A percentile compares a stretch with the other conserved stretches of the same genome.
These are phyloP conservation scores for Pissodes strobi DNA, from an alignment of 1,140 invertebrate species.

Conservation along the genomic window DNA sequence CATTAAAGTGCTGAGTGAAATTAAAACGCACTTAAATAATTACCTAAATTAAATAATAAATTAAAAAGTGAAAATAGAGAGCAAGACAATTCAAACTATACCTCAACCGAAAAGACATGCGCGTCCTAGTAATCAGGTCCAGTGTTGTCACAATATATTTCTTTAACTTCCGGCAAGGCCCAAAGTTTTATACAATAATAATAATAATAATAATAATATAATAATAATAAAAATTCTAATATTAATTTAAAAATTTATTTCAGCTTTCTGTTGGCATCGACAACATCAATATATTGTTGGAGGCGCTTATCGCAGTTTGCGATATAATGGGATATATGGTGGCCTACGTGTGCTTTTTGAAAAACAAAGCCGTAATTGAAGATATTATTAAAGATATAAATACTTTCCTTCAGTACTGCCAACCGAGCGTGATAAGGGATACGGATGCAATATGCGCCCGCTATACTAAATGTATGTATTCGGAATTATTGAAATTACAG, in stretches of 20 bases:
- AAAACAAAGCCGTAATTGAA: slow-evolving; percentile 11
- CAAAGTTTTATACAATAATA: too few species aligned
- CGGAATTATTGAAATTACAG: not conserved
- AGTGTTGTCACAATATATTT: too few species aligned
- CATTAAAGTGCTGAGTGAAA: too few species aligned
- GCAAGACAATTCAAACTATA: too few species aligned
- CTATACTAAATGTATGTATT: slow-evolving; percentile 30
- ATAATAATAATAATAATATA: too few species aligned
- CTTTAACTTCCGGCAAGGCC: too few species aligned
- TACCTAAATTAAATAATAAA: too few species aligned
- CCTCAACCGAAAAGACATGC: too few species aligned
- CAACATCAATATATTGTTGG: slow-evolving; percentile 7
- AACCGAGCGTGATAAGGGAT: not conserved
- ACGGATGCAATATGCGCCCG: not conserved
- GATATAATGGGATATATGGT: slow-evolving; percentile 18
- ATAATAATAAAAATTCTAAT: too few species aligned
- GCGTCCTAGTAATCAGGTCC: too few species aligned
- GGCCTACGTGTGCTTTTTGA: slow-evolving; percentile 9
- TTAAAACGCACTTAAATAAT: too few species aligned
- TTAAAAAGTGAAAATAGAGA: too few species aligned
- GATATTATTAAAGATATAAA: slow-evolving; percentile 23
- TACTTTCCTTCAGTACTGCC: slow-evolving; percentile 17
- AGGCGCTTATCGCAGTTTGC: slow-evolving; percentile 12
- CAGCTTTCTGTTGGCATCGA: slow-evolving; percentile 19
- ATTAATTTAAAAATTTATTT: not conserved